phyloP scores from a whole-genome alignment of 2,113 vertebrate species.

The Eptesicus fuscus region DNA sequence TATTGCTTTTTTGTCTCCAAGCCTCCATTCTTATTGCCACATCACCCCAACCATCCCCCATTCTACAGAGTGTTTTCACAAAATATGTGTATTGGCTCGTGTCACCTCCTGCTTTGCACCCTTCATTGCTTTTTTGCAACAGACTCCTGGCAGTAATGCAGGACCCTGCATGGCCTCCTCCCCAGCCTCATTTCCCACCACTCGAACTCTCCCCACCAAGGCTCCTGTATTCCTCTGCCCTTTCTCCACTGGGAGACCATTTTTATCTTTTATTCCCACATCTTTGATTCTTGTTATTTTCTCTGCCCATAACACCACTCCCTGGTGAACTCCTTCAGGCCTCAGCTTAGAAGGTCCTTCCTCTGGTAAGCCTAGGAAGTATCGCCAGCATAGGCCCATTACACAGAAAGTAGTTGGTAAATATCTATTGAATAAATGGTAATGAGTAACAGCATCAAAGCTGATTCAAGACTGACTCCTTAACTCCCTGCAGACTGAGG shows the following conservation, averaged over 20 bases:
- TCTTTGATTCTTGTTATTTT: not conserved
- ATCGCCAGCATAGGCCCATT: not conserved
- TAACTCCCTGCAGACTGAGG: not conserved
- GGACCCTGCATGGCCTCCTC: not conserved
- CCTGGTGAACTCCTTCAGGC: not conserved
- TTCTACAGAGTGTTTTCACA: not conserved
- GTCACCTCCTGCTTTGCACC: not conserved
- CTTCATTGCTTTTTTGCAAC: not conserved
- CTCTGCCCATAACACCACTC: not conserved
- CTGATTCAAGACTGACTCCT: not conserved
- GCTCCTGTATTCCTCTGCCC: not conserved
- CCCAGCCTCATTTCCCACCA: not conserved
- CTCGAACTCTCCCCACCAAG: not conserved
- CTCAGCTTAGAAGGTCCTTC: not conserved
- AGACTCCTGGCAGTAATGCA: not conserved
- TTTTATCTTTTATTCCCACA: not conserved
- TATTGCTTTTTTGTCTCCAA: not conserved
- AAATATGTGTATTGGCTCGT: not conserved
- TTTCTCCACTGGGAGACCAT: not conserved
- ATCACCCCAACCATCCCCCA: not conserved
- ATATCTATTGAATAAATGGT: not conserved
- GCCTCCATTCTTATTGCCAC: not conserved
- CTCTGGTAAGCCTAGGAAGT: not conserved
- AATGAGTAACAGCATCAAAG: not conserved
- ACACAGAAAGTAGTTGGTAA: not conserved